Conservation (phyloP, 2,888 invertebrate species). For the Isoperla grammatica region DNA sequence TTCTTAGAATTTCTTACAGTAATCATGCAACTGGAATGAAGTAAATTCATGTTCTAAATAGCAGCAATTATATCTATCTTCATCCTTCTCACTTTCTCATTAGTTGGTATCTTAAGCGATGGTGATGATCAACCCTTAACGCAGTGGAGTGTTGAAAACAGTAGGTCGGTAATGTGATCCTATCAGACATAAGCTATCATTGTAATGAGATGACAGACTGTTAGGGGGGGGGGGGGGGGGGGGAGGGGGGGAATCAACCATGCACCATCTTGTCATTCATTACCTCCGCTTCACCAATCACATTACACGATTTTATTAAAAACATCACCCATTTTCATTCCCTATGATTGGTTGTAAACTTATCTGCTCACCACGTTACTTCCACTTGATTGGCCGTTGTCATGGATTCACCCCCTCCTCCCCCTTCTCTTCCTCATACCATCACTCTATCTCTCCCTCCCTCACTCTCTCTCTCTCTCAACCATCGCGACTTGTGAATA, state of each 20-base stretch:
- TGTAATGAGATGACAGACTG: constrained; percentile 10
- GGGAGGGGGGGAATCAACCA: no score
- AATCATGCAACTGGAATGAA: no score
- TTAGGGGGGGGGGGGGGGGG: neutral
- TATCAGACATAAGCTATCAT: constrained; percentile 17
- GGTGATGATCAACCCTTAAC: neutral
- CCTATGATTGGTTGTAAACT: constrained; percentile 32
- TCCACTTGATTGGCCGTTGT: constrained; percentile 32
- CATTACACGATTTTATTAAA: constrained; percentile 31
- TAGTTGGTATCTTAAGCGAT: no score
- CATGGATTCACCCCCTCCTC: constrained; percentile 25
- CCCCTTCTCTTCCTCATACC: neutral
- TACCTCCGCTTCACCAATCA: constrained; percentile 32
- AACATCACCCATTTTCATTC: constrained; percentile 30
- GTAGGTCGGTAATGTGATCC: neutral
- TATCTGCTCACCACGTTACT: constrained; percentile 31
- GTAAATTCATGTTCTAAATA: no score
- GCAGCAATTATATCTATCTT: no score
- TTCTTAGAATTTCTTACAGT: no score
- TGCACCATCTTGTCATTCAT: constrained; percentile 29
- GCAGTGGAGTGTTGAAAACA: neutral
- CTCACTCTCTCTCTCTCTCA: neutral
- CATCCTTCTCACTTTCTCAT: no score
- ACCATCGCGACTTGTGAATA: neutral
- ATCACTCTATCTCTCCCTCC: no score